Conservation (phyloP, 2,797 vertebrate species). For the Halcyon chelicuti region DNA sequence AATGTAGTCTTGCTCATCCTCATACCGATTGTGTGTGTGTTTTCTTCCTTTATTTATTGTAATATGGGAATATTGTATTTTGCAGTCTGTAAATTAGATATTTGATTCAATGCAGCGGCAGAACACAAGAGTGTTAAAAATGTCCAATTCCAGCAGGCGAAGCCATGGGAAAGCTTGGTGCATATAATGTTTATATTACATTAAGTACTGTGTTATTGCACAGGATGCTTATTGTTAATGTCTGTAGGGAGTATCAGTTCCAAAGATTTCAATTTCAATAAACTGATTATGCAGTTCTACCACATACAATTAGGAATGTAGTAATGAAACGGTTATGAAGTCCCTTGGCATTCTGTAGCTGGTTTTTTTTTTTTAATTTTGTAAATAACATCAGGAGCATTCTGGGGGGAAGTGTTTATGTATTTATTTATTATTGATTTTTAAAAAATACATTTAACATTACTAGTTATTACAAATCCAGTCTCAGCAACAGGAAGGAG, state of each 20-base stretch:
- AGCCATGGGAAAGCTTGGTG: constrained; percentile 74
- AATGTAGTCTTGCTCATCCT: constrained; percentile 73
- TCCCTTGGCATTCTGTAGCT: constrained; percentile 86
- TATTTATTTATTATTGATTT: constrained; percentile 97
- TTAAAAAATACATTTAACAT: constrained; percentile 89
- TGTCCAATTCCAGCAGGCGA: constrained; percentile 76
- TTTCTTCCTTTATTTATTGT: constrained; percentile 79
- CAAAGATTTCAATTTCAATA: constrained; percentile 91
- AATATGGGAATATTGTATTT: constrained; percentile 84
- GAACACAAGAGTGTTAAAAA: constrained; percentile 79
- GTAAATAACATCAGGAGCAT: constrained; percentile 89
- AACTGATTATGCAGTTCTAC: constrained; percentile 88
- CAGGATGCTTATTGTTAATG: constrained; percentile 83
- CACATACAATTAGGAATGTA: constrained; percentile 83
- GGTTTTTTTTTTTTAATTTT: constrained; percentile 90
- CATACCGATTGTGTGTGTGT: constrained; percentile 47
- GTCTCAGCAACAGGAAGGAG: constrained; percentile 82
- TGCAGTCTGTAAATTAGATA: constrained; percentile 83
- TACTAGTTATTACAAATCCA: constrained; percentile 89
- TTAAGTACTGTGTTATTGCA: constrained; percentile 85
- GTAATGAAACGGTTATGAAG: constrained; percentile 92
- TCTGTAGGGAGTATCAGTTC: constrained; percentile 87
- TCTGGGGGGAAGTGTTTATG: constrained; percentile 88
- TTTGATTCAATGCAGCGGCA: constrained; percentile 77
- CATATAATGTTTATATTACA: constrained; percentile 87